A percentile compares a stretch with the other conserved stretches of the same genome.
phyloP scores from a whole-genome alignment of 23 tunicate genomes.

The Clavelina lepadiformis region DNA sequence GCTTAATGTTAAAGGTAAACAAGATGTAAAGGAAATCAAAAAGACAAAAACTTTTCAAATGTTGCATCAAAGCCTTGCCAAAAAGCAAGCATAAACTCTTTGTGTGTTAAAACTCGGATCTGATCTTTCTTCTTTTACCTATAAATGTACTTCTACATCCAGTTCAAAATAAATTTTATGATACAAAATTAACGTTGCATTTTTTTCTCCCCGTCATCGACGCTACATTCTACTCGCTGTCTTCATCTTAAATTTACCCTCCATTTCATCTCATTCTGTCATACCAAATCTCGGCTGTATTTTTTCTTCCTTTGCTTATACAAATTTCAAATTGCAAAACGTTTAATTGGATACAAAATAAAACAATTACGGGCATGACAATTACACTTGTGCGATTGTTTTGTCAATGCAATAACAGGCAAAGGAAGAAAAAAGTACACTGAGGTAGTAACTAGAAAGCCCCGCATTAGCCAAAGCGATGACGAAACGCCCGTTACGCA shows the following conservation, averaged over 20 bases:
- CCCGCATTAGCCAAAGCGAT: background rate
- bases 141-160: too few species aligned
- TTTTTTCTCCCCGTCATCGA: slow-evolving; percentile 6
- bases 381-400: too few species aligned
- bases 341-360: too few species aligned
- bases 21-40: too few species aligned
- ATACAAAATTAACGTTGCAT: too few species aligned
- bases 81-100: too few species aligned
- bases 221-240: slow-evolving; percentile 3
- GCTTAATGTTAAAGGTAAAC: slow-evolving; percentile 76
- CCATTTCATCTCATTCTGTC: slow-evolving; percentile 25
- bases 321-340: background rate
- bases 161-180: too few species aligned
- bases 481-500: background rate
- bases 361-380: too few species aligned
- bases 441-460: slow-evolving; percentile 1
- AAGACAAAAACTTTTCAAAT: too few species aligned
- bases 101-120: too few species aligned
- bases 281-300: background rate
- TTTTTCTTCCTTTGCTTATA: slow-evolving; percentile 15
- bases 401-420: background rate
- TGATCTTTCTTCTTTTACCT: too few species aligned
- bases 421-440: slow-evolving; percentile 14
- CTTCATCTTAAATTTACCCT: slow-evolving; percentile 1
- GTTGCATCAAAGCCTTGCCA: too few species aligned